Base-by-base conservation (phyloP, 2,797 vertebrate species). In the Margarornis squamiger region DNA sequence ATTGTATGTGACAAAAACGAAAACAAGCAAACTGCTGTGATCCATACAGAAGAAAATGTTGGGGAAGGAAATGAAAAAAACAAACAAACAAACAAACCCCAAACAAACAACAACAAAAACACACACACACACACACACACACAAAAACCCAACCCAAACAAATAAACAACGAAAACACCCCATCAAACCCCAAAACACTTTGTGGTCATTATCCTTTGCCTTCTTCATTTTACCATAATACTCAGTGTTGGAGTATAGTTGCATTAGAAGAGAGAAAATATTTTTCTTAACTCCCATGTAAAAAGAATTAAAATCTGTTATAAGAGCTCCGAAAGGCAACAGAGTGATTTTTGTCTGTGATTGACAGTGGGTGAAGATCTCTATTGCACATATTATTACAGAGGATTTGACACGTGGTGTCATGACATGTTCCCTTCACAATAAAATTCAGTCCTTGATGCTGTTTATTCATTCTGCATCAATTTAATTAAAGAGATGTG, bases 391-490 rank as follows among this genome's bases (percentile, higher is more conserved):
- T 49, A 41, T 62, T 71, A 61, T 84, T 86, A 55, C n/a, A 63
- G 7, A 3, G 14, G 24, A 54, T 86, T 84, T 91, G 86, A 84
- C 66, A 68, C 27, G 16, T 27, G 18, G 32, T 87, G 51, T 9
- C 29, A 0, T 41, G n/a, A 6, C n/a, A 46, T 13, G 36, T 10
- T 75, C 46, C 75, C 70, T 63, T 67, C n/a, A 63, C 61, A 73
- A 77, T 34, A 71, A 93, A 79, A 90, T 83, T 86, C 48, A 52
- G 23, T 38, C 46, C 43, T 66, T 89, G 36, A 39, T 70, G 26
- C 22, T 86, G 30, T 84, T 93, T 92, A 88, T 92, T 86, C 55
- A 85, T 92, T 89, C 80, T n/a, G 24, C 19, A 84, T 66, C 39
- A 62, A 65, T 82, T 84, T 90, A 88, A 86, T 83, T 77, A 82